Conservation (phyloP, 1,140 invertebrate genomes). For the Zaprionus lachaisei region DNA sequence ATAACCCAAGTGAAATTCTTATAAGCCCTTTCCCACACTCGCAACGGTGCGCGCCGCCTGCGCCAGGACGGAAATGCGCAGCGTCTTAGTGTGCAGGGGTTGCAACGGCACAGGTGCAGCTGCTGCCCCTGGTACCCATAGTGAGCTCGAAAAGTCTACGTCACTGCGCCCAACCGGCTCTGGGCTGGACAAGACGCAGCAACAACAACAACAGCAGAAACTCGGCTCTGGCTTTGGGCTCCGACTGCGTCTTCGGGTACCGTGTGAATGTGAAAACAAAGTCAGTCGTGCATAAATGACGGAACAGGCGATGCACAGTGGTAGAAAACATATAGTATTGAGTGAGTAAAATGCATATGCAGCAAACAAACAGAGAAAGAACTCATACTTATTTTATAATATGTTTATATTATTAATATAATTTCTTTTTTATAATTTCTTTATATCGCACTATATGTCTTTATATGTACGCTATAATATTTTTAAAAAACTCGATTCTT, state of each 20-base stretch:
- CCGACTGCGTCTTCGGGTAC: slow-evolving; percentile 61
- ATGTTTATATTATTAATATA: neutral
- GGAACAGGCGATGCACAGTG: slow-evolving; percentile 68
- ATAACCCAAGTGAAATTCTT: slow-evolving; percentile 82
- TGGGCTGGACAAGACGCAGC: slow-evolving; percentile 49
- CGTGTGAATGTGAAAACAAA: slow-evolving; percentile 83
- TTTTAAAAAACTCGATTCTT: too few species aligned
- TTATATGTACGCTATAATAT: too few species aligned
- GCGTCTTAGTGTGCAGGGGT: slow-evolving; percentile 65
- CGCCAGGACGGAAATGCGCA: slow-evolving; percentile 80
- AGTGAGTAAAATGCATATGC: neutral
- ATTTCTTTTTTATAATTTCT: neutral
- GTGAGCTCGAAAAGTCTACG: slow-evolving; percentile 43
- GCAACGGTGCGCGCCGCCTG: slow-evolving; percentile 65
- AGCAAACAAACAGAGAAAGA: too few species aligned
- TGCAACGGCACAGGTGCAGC: slow-evolving; percentile 62
- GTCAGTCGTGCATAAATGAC: slow-evolving; percentile 82
- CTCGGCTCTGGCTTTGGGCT: slow-evolving; percentile 57
- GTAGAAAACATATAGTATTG: slow-evolving; percentile 9
- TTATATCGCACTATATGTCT: too few species aligned
- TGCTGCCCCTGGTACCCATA: slow-evolving; percentile 39
- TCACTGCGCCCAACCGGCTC: slow-evolving; percentile 53
- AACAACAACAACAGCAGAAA: slow-evolving; percentile 65
- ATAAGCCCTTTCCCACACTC: slow-evolving; percentile 83
- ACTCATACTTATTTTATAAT: neutral